Conservation (phyloP, 2,888 invertebrate genomes). For the Malthinus seriepunctatus region DNA sequence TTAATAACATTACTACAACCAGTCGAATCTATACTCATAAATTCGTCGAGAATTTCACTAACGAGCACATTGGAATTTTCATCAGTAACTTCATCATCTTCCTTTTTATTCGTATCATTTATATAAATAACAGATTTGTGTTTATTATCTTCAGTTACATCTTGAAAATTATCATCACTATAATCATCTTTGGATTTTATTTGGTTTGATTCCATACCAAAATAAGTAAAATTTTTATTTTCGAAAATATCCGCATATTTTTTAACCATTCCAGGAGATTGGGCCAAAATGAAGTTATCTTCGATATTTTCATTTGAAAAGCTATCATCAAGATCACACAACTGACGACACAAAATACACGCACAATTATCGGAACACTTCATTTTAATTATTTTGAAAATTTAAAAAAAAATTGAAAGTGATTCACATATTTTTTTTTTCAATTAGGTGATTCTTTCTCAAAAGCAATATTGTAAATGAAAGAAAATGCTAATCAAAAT, state of each 20-base stretch:
- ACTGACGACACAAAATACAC: conserved; percentile 75
- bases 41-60: conserved; percentile 49
- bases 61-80: conserved; percentile 37
- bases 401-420: conserved; percentile 16
- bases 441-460: not conserved
- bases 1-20: conserved; percentile 48
- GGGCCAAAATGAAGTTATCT: conserved; percentile 59
- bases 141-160: conserved; percentile 34
- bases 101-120: conserved; percentile 35
- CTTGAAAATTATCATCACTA: conserved; percentile 10
- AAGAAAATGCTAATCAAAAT: conserved; percentile 36
- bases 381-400: too few species aligned
- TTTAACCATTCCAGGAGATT: conserved; percentile 58
- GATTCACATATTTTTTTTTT: conserved; percentile 3
- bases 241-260: conserved; percentile 44
- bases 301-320: conserved; percentile 50
- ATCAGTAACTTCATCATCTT: conserved; percentile 1
- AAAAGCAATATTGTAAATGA: conserved; percentile 25
- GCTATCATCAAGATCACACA: conserved; percentile 65
- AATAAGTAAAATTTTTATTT: conserved; percentile 57
- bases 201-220: conserved; percentile 53
- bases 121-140: conserved; percentile 53
- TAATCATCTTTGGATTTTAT: not conserved
- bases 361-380: conserved; percentile 73
- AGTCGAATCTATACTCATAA: conserved; percentile 45